Conservation (phyloP, 2,797 vertebrate species). For the Mormyrus proboscirostris region DNA sequence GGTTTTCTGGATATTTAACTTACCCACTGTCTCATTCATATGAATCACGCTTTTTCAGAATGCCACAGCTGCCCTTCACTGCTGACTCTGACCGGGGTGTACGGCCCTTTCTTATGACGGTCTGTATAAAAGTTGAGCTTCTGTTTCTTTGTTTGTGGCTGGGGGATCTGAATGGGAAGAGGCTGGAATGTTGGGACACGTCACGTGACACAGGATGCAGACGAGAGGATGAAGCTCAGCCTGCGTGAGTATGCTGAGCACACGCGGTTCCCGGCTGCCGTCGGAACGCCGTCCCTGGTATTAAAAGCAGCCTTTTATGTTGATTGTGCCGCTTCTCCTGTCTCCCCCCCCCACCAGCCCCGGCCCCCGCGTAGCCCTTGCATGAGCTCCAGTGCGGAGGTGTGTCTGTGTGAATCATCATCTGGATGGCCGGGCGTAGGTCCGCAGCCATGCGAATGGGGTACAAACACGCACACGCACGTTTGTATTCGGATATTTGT, state of each 20-base stretch:
- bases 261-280: not conserved
- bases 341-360: not conserved
- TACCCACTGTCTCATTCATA: not conserved
- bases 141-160: not conserved
- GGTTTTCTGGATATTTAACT: not conserved
- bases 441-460: not conserved
- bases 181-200: not conserved
- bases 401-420: constrained; percentile 22
- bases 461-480: not conserved
- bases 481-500: not conserved
- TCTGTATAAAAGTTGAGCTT: not conserved
- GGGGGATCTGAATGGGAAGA: not conserved
- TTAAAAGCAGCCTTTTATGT: not conserved
- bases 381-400: constrained; percentile 3
- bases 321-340: not conserved
- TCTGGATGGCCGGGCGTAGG: constrained; percentile 2
- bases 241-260: not conserved
- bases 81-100: not conserved
- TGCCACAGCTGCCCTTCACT: not conserved
- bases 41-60: not conserved
- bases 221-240: not conserved
- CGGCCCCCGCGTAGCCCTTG: not conserved
- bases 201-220: not conserved
- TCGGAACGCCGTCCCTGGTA: not conserved
- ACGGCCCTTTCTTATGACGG: not conserved